Evolutionary conservation across 1,140 invertebrate species (phyloP), one percentile per base, ranked within the genome.

Genomic region (Sitophilus oryzae): DNA sequence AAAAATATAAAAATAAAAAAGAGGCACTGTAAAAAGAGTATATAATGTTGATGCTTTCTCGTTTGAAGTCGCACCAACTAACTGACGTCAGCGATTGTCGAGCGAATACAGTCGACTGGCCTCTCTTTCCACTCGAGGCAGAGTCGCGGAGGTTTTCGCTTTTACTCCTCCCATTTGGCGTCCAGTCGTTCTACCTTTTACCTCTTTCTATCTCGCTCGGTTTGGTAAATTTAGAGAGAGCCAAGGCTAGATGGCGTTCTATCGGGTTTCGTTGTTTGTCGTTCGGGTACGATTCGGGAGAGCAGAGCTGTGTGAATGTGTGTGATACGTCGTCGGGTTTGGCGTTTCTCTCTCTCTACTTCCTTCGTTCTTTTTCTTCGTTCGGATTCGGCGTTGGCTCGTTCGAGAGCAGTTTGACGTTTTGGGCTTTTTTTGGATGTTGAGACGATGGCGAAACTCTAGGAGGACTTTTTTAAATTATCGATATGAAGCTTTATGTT

Each of bases 101-200:
- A 62, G 63, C 59, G 61, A 52, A 18, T n/a, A n/a, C n/a, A 61
- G 46, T 44, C 46, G 47, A 55, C 40, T 51, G 55, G 60, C 55
- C 36, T 51, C 51, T 38, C 20, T n/a, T n/a, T n/a, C n/a, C n/a
- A n/a, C n/a, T n/a, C n/a, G n/a, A n/a, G n/a, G n/a, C n/a, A n/a
- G n/a, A n/a, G n/a, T n/a, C n/a, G n/a, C n/a, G n/a, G 37, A 23
- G 37, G 50, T 54, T 59, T 61, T 60, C 36, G 47, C 52, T 45
- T 65, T 61, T 59, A 66, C 66, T 67, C 64, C 66, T 66, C 66
- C 66, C 66, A 68, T 65, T 64, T 54, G 48, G 52, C 52, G 59
- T 66, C 64, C 60, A 58, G 52, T 50, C 49, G 52, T 56, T 56
- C 52, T 56, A 68, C 60, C 58, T 62, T 64, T 62, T 56, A 49